Conservation (phyloP, 30 jellyfish, hydroid and myxozoan genomes). For the Hydractinia symbiolongicarpus region DNA sequence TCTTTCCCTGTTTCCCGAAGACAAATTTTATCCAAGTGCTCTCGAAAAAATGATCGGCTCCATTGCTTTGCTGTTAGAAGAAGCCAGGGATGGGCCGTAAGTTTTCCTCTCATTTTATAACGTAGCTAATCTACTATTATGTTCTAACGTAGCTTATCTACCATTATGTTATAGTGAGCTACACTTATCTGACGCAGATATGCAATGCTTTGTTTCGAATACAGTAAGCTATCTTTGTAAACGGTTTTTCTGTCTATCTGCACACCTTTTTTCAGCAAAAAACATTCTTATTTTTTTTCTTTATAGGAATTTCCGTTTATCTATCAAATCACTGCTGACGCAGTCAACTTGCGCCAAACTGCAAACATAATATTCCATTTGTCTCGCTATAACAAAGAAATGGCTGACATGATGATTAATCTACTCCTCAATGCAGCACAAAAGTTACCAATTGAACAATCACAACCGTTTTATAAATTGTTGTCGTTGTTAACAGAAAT, state of each 20-base stretch:
- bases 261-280: conserved; percentile 3
- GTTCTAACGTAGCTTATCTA: background rate
- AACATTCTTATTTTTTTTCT: background rate
- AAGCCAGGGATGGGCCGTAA: conserved; percentile 79
- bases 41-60: conserved; percentile 87
- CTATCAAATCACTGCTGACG: conserved; percentile 85
- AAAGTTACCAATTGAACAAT: conserved; percentile 48
- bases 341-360: conserved; percentile 83
- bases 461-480: conserved; percentile 83
- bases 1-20: conserved; percentile 78
- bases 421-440: conserved; percentile 29
- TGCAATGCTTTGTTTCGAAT: conserved; percentile 5
- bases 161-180: conserved; percentile 47
- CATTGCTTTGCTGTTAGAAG: conserved; percentile 72
- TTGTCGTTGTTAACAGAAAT: conserved; percentile 75
- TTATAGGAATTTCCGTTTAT: conserved; percentile 82
- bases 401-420: conserved; percentile 78
- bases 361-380: conserved; percentile 82
- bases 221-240: no score
- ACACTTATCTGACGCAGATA: conserved; percentile 68
- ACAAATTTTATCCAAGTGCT: conserved; percentile 88
- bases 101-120: background rate
- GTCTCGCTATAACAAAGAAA: conserved; percentile 60
- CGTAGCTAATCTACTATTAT: background rate
- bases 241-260: no score